Conservation (phyloP, 1,140 invertebrate species). For the Drosophila chauvacae region DNA sequence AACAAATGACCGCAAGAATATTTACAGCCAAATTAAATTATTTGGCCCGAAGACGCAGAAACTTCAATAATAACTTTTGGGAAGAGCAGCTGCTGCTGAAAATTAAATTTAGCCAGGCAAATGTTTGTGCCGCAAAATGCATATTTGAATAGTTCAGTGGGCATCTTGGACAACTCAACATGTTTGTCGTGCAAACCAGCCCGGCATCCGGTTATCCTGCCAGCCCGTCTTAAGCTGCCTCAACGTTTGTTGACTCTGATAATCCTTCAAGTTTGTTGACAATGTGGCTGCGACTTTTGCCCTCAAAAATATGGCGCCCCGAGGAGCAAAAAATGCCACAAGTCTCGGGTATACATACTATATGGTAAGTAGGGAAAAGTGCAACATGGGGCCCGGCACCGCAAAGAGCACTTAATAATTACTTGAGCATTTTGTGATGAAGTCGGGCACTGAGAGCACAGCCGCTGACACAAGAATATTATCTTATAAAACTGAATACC, state of each 20-base stretch:
- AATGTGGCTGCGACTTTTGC: conserved; percentile 75
- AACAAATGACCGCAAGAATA: conserved; percentile 64
- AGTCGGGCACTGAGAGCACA: conserved; percentile 22
- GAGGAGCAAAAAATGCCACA: conserved; percentile 55
- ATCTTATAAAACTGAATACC: background rate
- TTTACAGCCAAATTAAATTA: conserved; percentile 74
- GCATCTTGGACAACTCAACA: conserved; percentile 37
- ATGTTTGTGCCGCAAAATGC: conserved; percentile 65
- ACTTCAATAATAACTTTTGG: conserved; percentile 38
- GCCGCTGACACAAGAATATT: background rate
- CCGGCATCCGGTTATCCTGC: conserved; percentile 15
- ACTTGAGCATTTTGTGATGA: conserved; percentile 77
- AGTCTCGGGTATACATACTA: conserved; percentile 38
- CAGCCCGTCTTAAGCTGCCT: conserved; percentile 47
- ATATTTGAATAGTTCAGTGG: conserved; percentile 70
- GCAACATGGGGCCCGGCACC: conserved; percentile 51
- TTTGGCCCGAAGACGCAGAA: conserved; percentile 37
- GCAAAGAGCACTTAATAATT: conserved; percentile 81
- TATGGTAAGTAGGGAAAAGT: conserved; percentile 33
- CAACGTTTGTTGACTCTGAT: conserved; percentile 77
- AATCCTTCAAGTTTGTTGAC: conserved; percentile 83
- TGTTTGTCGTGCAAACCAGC: conserved; percentile 26
- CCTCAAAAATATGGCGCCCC: conserved; percentile 76
- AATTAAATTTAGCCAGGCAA: conserved; percentile 68
- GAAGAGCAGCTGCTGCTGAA: conserved; percentile 15